Evolutionary conservation across 2,888 invertebrate species (phyloP).

Genomic region (Ischnura elegans): DNA sequence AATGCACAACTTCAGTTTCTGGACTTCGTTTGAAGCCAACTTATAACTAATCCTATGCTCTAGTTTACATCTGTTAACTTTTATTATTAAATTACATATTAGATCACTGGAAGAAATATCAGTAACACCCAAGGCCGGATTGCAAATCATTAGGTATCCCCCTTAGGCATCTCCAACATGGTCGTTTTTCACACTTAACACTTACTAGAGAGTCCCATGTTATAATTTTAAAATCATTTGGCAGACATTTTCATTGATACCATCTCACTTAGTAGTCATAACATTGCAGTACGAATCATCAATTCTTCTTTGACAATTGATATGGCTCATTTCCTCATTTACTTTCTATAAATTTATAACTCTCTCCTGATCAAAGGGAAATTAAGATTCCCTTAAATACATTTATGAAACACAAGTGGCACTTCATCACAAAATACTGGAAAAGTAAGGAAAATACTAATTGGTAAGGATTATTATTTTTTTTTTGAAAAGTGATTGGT

Average conservation of each 20-base stretch:
- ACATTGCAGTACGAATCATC: conserved; percentile 70
- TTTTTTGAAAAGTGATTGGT: conserved; percentile 69
- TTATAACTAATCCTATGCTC: conserved; percentile 63
- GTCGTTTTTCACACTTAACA: conserved; percentile 68
- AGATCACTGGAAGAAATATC: conserved; percentile 72
- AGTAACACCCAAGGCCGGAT: conserved; percentile 70
- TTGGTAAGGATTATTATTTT: conserved; percentile 74
- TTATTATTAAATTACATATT: conserved; percentile 68
- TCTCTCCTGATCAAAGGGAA: conserved; percentile 69
- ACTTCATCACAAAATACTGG: conserved; percentile 86
- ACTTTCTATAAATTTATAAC: conserved; percentile 70
- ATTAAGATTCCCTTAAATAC: conserved; percentile 69
- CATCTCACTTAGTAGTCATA: conserved; percentile 70
- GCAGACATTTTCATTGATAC: conserved; percentile 71
- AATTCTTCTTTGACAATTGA: conserved; percentile 71
- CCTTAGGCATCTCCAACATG: conserved; percentile 67
- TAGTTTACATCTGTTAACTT: conserved; percentile 68
- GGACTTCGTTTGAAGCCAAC: conserved; percentile 54
- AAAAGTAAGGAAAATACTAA: conserved; percentile 82
- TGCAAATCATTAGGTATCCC: conserved; percentile 67
- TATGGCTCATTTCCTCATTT: conserved; percentile 71
- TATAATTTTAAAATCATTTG: conserved; percentile 70
- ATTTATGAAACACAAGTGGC: conserved; percentile 82
- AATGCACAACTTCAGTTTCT: conserved; percentile 69
- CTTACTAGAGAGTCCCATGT: conserved; percentile 65